Evolutionary conservation across 64 coral and sea anemone genomes (phyloP), one percentile per base, ranked within the genome.

Genomic region (Acropora tenuis): DNA sequence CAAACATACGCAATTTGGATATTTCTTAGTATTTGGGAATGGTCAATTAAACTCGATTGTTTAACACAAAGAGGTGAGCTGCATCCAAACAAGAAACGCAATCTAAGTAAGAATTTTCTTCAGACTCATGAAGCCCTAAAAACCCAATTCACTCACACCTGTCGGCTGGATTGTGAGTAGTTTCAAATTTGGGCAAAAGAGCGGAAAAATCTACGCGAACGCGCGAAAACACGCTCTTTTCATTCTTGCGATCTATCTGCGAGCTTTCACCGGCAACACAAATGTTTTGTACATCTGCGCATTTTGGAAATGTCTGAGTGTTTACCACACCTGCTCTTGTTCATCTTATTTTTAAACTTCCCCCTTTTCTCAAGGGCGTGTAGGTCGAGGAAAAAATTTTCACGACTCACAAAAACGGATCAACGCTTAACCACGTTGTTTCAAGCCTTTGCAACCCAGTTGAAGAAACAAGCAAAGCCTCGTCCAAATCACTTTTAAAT

Each of bases 381-480:
- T 13, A 76, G 42, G 10, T 19, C 50, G 0, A 80, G n/a, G 20
- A 80, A 80, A 59, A 50, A 5, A 15, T 1, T n/a, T 47, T 47
- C 44, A 78, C 16, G 44, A 1, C 17, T 42, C 1, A 19, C 4
- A 71, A 48, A 78, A 48, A 78, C 12, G 15, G 18, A 71, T 4
- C 20, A 71, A 19, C 11, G 53, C 79, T 40, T 17, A 42, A 16
- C 11, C 16, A 13, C 8, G 45, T 63, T 1, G 15, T 61, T 43
- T 2, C 43, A 82, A 82, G 65, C 79, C 57, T 82, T 63, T 82
- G 53, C 40, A 44, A 18, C 6, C 12, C 20, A 9, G 79, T 82
- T 57, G 79, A 82, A 41, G 55, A 82, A 82, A 82, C 53, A 16
- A 82, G 79, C 79, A 43, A 55, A 11, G 79, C 55, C 41, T 82